Percentiles rank a stretch among this genome's conserved stretches.
Conservation (phyloP, 2,797 vertebrate genomes). For the Sorex maritimensis region DNA sequence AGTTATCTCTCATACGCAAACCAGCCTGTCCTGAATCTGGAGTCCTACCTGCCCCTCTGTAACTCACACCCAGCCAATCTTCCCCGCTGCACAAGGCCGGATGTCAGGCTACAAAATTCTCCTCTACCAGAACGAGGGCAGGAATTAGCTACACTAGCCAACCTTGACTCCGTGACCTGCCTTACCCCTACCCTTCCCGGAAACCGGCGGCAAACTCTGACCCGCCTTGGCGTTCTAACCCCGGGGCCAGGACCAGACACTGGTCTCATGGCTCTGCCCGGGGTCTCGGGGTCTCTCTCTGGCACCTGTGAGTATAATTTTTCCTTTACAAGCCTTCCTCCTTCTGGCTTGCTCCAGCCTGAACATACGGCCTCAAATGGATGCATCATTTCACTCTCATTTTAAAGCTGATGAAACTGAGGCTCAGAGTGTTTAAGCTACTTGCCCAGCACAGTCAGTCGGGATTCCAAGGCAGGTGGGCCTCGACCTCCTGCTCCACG, state of each 20-base stretch:
- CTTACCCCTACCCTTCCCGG: neutral
- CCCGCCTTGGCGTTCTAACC: too few relatives aligned
- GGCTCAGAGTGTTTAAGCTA: too few relatives aligned
- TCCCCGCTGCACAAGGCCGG: neutral
- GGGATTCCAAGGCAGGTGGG: neutral
- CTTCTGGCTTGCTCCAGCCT: neutral
- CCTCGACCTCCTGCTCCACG: too few relatives aligned
- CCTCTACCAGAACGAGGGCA: too few relatives aligned
- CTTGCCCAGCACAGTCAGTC: neutral
- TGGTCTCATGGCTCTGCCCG: neutral
- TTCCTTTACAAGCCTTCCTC: neutral
- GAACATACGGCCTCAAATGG: neutral
- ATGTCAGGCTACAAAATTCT: neutral
- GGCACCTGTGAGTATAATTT: neutral
- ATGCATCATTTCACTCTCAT: neutral
- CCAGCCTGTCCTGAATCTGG: neutral
- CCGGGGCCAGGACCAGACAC: too few relatives aligned
- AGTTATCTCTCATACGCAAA: neutral
- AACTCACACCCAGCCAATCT: too few relatives aligned
- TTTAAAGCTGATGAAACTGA: too few relatives aligned
- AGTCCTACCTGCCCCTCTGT: too few relatives aligned
- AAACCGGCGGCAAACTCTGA: neutral
- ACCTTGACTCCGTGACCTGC: neutral
- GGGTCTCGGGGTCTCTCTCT: neutral
- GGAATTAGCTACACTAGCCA: neutral